Base-by-base conservation (phyloP, 1,140 invertebrate species). In the Drosophila pseudoobscura region DNA sequence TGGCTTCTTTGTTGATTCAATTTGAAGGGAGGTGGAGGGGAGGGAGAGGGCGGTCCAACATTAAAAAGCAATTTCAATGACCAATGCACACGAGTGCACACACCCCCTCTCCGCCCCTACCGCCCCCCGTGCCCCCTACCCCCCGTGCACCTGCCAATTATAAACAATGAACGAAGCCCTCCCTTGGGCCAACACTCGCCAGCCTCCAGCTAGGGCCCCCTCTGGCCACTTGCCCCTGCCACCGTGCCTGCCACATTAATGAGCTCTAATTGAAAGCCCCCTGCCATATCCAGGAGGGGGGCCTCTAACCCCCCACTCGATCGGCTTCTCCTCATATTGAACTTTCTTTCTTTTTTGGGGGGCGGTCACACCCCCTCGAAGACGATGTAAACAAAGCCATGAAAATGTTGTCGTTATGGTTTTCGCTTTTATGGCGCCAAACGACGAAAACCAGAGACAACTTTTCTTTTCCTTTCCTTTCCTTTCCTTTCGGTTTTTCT, bases 331-430 rank as follows among this genome's bases (percentile, higher is more conserved):
- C 49, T 62, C 54, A 75, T 80, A 80, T 80, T 80, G 78, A 80
- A 80, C 77, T 79, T 80, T 50, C 54, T 51, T 35, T 20, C 20
- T 20, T 20, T 20, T 20, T 20, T 20, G 20, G 20, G 20, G 20
- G 20, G n/a, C n/a, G n/a, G n/a, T n/a, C n/a, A n/a, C n/a, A n/a
- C n/a, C n/a, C n/a, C n/a, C n/a, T n/a, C n/a, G n/a, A n/a, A 57
- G 29, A 58, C 50, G 64, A 80, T 80, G 77, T 80, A 80, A 80
- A 80, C 78, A 80, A 80, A 80, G 78, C 66, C 78, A 80, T 80
- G 78, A 80, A 80, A 80, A 72, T 80, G 72, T 80, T 74, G 77
- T 80, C 78, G 66, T 80, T 80, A 76, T 80, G 66, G 47, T 50
- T 65, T 62, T 65, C 26, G 61, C 20, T 66, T 72, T 79, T 79